A percentile compares a stretch with the other conserved stretches of the same genome.
phyloP scores from a whole-genome alignment of 2,888 invertebrate genomes.

The Elgonia sp. region DNA sequence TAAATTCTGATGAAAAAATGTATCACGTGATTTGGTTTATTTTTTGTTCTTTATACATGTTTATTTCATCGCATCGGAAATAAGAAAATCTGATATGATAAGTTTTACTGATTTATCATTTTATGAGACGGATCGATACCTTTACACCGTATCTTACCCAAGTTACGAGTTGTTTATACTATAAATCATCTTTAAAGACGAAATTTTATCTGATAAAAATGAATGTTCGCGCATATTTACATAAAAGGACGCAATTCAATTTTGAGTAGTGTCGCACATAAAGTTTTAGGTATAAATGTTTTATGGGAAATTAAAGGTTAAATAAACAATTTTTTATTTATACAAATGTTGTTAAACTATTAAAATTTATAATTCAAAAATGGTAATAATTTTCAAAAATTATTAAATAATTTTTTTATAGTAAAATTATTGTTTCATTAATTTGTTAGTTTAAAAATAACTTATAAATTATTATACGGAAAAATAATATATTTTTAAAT shows the following conservation, averaged over 20 bases:
- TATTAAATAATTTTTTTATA: too few relatives aligned
- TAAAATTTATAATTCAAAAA: too few relatives aligned
- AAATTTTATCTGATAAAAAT: slow-evolving; percentile 58
- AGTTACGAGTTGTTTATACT: slow-evolving; percentile 46
- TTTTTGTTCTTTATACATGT: background rate
- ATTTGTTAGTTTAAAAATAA: too few relatives aligned
- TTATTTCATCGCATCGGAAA: slow-evolving; percentile 18
- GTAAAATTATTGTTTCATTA: too few relatives aligned
- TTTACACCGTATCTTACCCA: slow-evolving; percentile 8
- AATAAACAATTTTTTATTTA: slow-evolving; percentile 14
- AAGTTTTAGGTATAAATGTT: slow-evolving; percentile 37
- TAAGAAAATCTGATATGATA: slow-evolving; percentile 41
- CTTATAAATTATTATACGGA: too few relatives aligned
- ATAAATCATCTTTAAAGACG: slow-evolving; percentile 59
- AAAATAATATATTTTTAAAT: too few relatives aligned
- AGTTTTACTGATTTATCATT: slow-evolving; percentile 54
- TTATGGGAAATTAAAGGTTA: slow-evolving; percentile 30
- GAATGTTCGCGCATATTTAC: slow-evolving; percentile 39
- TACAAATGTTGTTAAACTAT: background rate
- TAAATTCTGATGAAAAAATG: slow-evolving; percentile 6
- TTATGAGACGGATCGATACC: slow-evolving; percentile 46
- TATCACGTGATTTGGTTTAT: background rate
- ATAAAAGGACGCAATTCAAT: slow-evolving; percentile 47
- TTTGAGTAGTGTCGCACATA: slow-evolving; percentile 42
- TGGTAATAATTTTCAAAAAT: too few relatives aligned